Evolutionary conservation across 2,797 vertebrate species (phyloP).

Genomic region (Loriculus beryllinus): DNA sequence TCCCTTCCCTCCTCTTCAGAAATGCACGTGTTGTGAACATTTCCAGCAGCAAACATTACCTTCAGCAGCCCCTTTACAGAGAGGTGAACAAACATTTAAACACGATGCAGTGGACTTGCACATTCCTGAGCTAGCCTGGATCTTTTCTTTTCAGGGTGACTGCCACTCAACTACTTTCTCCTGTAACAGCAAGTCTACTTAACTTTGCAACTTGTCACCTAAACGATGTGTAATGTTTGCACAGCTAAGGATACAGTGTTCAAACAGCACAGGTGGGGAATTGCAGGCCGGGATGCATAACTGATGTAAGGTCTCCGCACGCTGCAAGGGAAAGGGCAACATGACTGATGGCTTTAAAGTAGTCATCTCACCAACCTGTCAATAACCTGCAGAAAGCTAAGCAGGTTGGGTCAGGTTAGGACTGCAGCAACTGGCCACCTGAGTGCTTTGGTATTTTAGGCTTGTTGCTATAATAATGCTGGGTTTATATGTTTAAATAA

Average conservation of each 20-base stretch:
- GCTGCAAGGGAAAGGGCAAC: neutral
- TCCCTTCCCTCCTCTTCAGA: neutral
- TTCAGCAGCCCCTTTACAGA: neutral
- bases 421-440: neutral
- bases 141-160: conserved; percentile 55
- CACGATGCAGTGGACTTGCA: neutral
- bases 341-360: conserved; percentile 27
- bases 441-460: conserved; percentile 18
- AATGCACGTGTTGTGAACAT: neutral
- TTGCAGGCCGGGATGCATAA: neutral
- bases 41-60: neutral
- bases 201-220: conserved; percentile 57
- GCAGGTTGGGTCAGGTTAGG: conserved; percentile 51
- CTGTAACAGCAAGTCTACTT: conserved; percentile 59
- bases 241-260: conserved; percentile 58
- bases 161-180: conserved; percentile 34
- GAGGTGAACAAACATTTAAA: neutral
- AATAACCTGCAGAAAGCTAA: neutral
- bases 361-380: conserved; percentile 18
- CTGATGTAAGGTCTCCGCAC: neutral
- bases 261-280: conserved; percentile 38
- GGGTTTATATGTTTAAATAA: conserved; percentile 1
- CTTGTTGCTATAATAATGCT: neutral
- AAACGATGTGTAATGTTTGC: conserved; percentile 42
- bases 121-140: neutral